phyloP scores from a whole-genome alignment of 92 coral and sea anemone species.

The Zoanthus gigantus region DNA sequence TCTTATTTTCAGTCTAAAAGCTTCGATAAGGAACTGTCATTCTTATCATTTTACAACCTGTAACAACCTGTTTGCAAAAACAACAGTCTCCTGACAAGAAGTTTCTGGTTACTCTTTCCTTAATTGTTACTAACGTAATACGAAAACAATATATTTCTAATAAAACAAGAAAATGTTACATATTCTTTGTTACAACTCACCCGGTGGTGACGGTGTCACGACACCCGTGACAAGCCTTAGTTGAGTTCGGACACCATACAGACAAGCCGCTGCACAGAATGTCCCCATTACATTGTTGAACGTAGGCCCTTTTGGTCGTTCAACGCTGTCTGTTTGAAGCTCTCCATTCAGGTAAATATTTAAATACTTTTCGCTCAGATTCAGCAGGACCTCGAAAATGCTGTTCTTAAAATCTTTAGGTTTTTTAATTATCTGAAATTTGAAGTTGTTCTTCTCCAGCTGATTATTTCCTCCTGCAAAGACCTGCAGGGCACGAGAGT shows the following conservation, averaged over 20 bases:
- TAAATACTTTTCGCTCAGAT: conserved; percentile 75
- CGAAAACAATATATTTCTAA: too few species aligned
- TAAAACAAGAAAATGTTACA: too few species aligned
- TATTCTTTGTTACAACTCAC: conserved; percentile 41
- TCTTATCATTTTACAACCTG: too few species aligned
- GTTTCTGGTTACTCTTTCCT: too few species aligned
- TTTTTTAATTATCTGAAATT: conserved; percentile 75
- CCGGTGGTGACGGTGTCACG: conserved; percentile 84
- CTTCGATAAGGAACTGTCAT: too few species aligned
- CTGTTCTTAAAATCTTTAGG: conserved; percentile 78
- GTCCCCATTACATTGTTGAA: conserved; percentile 80
- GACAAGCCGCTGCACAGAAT: conserved; percentile 85
- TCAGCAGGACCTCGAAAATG: conserved; percentile 78
- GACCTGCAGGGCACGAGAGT: conserved; percentile 81
- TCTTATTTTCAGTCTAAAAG: too few species aligned
- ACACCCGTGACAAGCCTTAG: conserved; percentile 83
- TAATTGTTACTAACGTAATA: too few species aligned
- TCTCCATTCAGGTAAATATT: conserved; percentile 87
- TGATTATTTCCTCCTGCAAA: conserved; percentile 73
- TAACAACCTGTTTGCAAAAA: too few species aligned
- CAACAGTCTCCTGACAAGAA: too few species aligned
- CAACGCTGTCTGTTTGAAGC: conserved; percentile 68
- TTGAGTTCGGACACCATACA: conserved; percentile 81
- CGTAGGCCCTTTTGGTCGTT: conserved; percentile 84
- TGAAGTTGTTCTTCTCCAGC: conserved; percentile 73